These are phyloP conservation scores for Holothuria scabra DNA, from an alignment of 53 echinoderm and acorn worm species.

Conservation along the genomic window DNA sequence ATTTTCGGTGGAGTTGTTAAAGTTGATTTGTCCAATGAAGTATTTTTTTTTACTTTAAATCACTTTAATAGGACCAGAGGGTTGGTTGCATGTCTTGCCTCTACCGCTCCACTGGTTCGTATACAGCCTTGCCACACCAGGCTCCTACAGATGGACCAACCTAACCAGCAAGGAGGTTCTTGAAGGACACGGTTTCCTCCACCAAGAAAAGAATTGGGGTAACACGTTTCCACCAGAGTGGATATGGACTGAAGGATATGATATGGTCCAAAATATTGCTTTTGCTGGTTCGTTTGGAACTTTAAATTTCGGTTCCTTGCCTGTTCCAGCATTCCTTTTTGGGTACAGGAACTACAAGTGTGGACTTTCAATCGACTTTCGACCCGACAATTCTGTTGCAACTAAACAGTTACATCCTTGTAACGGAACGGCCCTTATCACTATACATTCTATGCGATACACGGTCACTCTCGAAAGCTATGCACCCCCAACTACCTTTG, in stretches of 20 bases:
- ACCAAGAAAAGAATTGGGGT: conserved; percentile 96
- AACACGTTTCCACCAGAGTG: conserved; percentile 74
- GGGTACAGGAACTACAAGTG: conserved; percentile 72
- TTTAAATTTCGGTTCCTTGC: conserved; percentile 32
- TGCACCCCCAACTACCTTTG: conserved; percentile 52
- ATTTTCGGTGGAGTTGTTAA: too few species aligned
- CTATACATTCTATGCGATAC: conserved; percentile 39
- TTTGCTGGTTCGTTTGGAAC: conserved; percentile 77
- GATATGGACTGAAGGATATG: conserved; percentile 75
- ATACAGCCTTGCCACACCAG: conserved; percentile 73
- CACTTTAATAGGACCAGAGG: conserved; percentile 72
- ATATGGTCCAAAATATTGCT: conserved; percentile 36
- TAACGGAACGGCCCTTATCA: conserved; percentile 51
- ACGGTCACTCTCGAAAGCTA: conserved; percentile 47
- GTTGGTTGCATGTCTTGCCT: conserved; percentile 64
- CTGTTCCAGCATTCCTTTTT: conserved; percentile 68
- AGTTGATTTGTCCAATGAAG: too few species aligned
- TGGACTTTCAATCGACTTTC: conserved; percentile 61
- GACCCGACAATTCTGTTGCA: conserved; percentile 63
- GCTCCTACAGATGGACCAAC: conserved; percentile 71
- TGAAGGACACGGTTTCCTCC: conserved; percentile 58
- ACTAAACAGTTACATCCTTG: conserved; percentile 52
- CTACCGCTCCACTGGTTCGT: conserved; percentile 90
- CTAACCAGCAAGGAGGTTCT: conserved; percentile 37
- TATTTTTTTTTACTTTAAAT: too few species aligned